A percentile compares a stretch with the other conserved stretches of the same genome.
Evolutionary conservation across 2,888 invertebrate species (phyloP).

Genomic region (Nymphalis polychloros): DNA sequence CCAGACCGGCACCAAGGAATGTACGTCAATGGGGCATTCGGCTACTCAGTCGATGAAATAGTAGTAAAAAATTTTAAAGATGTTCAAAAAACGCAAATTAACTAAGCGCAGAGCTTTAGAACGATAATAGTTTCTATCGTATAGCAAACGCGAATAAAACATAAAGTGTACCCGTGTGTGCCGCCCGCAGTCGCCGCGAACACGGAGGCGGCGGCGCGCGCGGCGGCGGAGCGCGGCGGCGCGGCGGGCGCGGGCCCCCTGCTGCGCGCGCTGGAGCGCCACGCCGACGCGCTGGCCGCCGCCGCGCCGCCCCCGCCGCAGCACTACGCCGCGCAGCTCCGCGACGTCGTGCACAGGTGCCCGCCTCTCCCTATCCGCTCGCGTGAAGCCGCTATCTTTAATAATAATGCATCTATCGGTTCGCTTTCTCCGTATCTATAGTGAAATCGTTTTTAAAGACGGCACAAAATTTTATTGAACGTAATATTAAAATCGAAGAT

Average conservation of each 20-base stretch:
- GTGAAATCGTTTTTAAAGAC: no score
- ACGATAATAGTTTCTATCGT: no score
- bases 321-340: slow-evolving; percentile 51
- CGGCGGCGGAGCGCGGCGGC: slow-evolving; percentile 68
- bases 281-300: slow-evolving; percentile 54
- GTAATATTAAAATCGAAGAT: no score
- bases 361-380: no score
- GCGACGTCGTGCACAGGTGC: slow-evolving; percentile 60
- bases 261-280: slow-evolving; percentile 63
- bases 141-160: no score
- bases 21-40: slow-evolving; percentile 82
- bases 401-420: no score
- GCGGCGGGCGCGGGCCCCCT: slow-evolving; percentile 47
- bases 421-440: no score
- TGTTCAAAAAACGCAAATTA: no score
- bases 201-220: slow-evolving; percentile 66
- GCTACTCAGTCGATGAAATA: not conserved
- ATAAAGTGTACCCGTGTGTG: not conserved
- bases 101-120: no score
- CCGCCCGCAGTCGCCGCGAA: slow-evolving; percentile 56
- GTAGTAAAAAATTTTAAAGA: not conserved
- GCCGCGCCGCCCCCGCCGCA: slow-evolving; percentile 45
- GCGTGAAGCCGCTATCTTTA: no score
- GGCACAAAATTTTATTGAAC: no score
- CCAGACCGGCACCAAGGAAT: slow-evolving; percentile 93